Conservation (phyloP, 2,888 invertebrate genomes). For the Oxytorus armatus region DNA sequence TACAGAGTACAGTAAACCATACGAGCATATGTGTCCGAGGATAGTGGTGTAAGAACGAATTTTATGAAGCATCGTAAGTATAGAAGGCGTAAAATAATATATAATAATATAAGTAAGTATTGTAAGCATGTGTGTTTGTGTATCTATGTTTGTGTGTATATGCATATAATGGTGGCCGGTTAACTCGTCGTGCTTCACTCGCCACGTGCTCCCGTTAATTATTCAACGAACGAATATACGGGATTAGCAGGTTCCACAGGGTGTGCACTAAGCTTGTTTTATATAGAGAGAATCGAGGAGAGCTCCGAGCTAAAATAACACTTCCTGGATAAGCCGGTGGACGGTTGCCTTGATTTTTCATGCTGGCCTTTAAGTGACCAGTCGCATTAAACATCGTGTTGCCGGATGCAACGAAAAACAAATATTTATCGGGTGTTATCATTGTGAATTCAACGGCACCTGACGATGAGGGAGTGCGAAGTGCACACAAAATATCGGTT, state of each 20-base stretch:
- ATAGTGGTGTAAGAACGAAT: constrained; percentile 52
- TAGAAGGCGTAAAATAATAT: constrained; percentile 40
- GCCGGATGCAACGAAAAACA: neutral
- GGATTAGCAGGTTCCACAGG: constrained; percentile 66
- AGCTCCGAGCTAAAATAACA: constrained; percentile 47
- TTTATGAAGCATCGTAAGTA: constrained; percentile 64
- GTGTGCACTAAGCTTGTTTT: constrained; percentile 56
- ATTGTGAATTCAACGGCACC: too few species aligned
- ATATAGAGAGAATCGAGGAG: constrained; percentile 48
- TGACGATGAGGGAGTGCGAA: too few species aligned
- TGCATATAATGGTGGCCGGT: constrained; percentile 23
- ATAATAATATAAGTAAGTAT: constrained; percentile 17
- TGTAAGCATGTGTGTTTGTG: too few species aligned
- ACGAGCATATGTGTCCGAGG: constrained; percentile 11
- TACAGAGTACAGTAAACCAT: constrained; percentile 42
- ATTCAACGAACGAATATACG: constrained; percentile 63
- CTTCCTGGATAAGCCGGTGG: constrained; percentile 62
- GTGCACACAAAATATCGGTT: neutral
- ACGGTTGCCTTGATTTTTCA: constrained; percentile 33
- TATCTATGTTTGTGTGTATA: neutral
- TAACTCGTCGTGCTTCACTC: constrained; percentile 64
- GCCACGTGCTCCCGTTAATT: constrained; percentile 66
- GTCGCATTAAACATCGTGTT: neutral
- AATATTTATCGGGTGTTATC: neutral
- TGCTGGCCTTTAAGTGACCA: neutral